Percentiles rank a stretch among this genome's conserved stretches.
These are phyloP conservation scores for Pogona vitticeps DNA, from an alignment of 2,113 vertebrate species.

Conservation along the genomic window DNA sequence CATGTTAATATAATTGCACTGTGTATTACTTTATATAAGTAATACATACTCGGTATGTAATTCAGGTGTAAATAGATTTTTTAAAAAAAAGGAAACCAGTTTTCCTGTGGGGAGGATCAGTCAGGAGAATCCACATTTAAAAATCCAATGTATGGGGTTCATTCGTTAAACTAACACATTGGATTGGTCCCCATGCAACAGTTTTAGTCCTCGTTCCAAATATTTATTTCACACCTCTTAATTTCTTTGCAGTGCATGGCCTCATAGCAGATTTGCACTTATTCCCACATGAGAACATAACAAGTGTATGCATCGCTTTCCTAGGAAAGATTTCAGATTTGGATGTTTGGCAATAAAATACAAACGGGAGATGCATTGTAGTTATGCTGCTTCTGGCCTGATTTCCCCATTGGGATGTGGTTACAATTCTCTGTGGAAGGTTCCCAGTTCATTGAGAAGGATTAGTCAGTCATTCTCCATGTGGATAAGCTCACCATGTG, in stretches of 20 bases:
- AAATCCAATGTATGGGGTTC: fast-evolving
- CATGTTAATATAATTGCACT: neutral
- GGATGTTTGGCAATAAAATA: neutral
- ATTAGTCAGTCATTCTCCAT: neutral
- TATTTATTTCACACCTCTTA: neutral
- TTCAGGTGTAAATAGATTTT: too few species aligned
- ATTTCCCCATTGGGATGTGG: neutral
- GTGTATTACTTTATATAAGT: neutral
- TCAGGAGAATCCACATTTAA: neutral
- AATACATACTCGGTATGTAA: neutral
- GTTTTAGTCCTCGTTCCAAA: neutral
- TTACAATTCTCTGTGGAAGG: neutral
- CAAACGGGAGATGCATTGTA: neutral
- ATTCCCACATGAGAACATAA: neutral
- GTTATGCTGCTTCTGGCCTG: neutral
- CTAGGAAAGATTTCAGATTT: neutral
- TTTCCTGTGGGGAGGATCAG: neutral
- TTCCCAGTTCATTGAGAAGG: neutral
- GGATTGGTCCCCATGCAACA: neutral
- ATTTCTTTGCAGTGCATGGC: neutral
- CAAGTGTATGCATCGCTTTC: neutral
- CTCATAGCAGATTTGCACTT: neutral
- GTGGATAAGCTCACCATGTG: too few species aligned
- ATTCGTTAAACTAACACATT: fast-evolving
- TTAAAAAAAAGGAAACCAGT: neutral